Conservation (phyloP, 1,140 invertebrate genomes). For the Andricus grossulariae region DNA sequence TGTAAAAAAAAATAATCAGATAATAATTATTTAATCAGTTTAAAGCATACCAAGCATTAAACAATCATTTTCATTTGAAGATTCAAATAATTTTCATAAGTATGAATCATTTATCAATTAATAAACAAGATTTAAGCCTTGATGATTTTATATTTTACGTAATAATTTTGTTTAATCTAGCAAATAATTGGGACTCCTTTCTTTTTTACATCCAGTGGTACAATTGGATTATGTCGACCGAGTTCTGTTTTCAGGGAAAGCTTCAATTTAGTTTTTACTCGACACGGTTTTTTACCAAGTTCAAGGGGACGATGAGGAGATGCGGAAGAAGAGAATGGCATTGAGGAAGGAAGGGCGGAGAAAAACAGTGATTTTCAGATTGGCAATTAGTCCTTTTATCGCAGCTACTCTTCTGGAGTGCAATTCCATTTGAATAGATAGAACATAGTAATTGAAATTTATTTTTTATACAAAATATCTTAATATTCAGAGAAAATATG, state of each 20-base stretch:
- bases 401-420: background rate
- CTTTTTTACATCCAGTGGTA: background rate
- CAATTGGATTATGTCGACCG: slow-evolving; percentile 13
- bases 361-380: slow-evolving; percentile 27
- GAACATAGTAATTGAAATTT: background rate
- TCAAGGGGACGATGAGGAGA: background rate
- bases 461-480: background rate
- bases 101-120: no score
- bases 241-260: slow-evolving; percentile 18
- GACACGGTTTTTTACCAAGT: background rate
- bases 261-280: slow-evolving; percentile 24
- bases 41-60: no score
- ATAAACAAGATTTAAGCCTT: no score
- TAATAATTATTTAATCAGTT: no score
- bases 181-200: background rate
- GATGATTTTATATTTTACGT: no score
- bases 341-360: slow-evolving; percentile 17
- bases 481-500: background rate
- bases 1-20: no score
- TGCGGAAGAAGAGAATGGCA: background rate
- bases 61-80: no score
- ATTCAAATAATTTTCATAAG: no score
- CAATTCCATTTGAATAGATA: slow-evolving; percentile 14
- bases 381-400: slow-evolving; percentile 31
- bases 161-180: no score